Percentiles rank a stretch among this genome's conserved stretches.
Evolutionary conservation across 1,140 invertebrate species (phyloP).

Genomic region (Tetragnatha versicolor): DNA sequence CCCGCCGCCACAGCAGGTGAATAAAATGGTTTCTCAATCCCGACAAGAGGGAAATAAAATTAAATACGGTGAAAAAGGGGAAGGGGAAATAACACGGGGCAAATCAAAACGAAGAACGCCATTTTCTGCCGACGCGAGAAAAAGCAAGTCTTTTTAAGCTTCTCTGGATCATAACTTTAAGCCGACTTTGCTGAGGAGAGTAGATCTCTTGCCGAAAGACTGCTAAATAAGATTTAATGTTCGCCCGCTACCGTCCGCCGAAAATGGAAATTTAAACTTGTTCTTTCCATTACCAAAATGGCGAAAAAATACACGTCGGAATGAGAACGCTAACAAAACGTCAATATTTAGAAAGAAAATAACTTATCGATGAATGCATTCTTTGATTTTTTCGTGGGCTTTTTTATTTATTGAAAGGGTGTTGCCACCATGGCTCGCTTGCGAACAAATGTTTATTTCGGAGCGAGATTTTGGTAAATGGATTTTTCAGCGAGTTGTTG

Average conservation of each 20-base stretch:
- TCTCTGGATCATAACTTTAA: constrained; percentile 13
- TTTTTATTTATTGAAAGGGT: constrained; percentile 9
- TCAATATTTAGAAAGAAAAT: constrained; percentile 30
- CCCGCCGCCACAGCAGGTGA: neutral
- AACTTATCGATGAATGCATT: constrained; percentile 37
- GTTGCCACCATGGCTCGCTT: neutral
- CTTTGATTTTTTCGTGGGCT: neutral
- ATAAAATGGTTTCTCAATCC: constrained; percentile 32
- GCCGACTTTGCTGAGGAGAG: neutral
- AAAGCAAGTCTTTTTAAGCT: constrained; percentile 21
- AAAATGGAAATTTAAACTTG: constrained; percentile 30
- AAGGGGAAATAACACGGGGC: neutral
- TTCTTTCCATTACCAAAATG: constrained; percentile 29
- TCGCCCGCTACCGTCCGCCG: no score
- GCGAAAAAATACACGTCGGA: neutral
- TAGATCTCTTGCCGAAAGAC: neutral
- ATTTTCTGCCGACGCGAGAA: neutral
- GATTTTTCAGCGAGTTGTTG: neutral
- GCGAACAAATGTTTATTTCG: constrained; percentile 15
- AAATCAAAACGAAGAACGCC: constrained; percentile 10
- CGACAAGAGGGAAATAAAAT: neutral
- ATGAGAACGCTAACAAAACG: constrained; percentile 9
- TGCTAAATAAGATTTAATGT: constrained; percentile 44
- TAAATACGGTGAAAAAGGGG: no score
- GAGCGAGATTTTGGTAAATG: neutral